phyloP scores from a whole-genome alignment of 2,888 invertebrate genomes.

The Meliscaeva auricollis region DNA sequence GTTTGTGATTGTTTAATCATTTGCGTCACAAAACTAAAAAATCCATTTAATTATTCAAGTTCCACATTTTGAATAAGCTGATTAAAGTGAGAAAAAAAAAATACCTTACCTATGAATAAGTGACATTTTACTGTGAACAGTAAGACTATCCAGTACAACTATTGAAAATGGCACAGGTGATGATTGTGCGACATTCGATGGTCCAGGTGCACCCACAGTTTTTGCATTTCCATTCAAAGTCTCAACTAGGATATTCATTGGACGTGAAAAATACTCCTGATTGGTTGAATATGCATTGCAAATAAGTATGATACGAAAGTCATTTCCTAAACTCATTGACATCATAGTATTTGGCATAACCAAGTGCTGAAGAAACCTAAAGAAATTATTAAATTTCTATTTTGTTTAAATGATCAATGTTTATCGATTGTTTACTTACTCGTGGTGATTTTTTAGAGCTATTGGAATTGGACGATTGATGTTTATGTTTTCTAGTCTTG shows the following conservation, averaged over 20 bases:
- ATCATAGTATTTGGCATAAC: conserved; percentile 90
- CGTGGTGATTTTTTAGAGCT: conserved; percentile 92
- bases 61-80: too few relatives aligned
- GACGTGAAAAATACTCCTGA: conserved; percentile 94
- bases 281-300: conserved; percentile 98
- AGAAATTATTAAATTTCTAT: conserved; percentile 74
- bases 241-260: conserved; percentile 96
- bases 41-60: not conserved
- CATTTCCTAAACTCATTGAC: conserved; percentile 92
- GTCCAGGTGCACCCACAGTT: conserved; percentile 84
- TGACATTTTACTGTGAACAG: conserved; percentile 98
- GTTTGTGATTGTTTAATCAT: conserved; percentile 95
- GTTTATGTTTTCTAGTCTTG: conserved; percentile 93
- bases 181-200: conserved; percentile 85
- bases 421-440: conserved; percentile 84
- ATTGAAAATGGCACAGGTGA: conserved; percentile 96
- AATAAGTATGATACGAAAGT: conserved; percentile 95
- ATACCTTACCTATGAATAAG: conserved; percentile 88
- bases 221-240: conserved; percentile 91
- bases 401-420: not conserved
- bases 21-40: conserved; percentile 90
- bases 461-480: conserved; percentile 91
- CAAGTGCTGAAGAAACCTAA: conserved; percentile 93
- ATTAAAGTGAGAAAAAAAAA: too few relatives aligned
- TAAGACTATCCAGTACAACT: conserved; percentile 96